Percentiles rank a stretch among this genome's conserved stretches.
Evolutionary conservation across 2,797 vertebrate genomes (phyloP).

Genomic region (Craterocephalus amniculus): DNA sequence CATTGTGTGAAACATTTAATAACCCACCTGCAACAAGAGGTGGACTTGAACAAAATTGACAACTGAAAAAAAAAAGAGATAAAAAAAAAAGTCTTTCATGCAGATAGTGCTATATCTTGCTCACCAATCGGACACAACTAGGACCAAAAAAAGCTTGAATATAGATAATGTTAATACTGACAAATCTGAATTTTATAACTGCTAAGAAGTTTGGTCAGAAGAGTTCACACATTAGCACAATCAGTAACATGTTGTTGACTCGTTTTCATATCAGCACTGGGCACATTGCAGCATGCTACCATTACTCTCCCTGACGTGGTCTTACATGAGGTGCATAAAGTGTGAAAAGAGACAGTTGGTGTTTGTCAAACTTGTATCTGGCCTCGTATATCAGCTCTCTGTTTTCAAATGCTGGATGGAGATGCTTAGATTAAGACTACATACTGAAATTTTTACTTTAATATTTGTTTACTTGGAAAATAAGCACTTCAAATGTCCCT

Average conservation of each 20-base stretch:
- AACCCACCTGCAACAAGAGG: conserved; percentile 91
- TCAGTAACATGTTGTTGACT: conserved; percentile 84
- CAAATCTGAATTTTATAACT: conserved; percentile 88
- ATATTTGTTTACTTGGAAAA: conserved; percentile 52
- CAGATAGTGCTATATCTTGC: conserved; percentile 91
- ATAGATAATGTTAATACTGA: conserved; percentile 88
- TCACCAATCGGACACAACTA: conserved; percentile 89
- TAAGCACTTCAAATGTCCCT: conserved; percentile 44
- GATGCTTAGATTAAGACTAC: conserved; percentile 56
- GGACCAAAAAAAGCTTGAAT: conserved; percentile 89
- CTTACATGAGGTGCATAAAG: conserved; percentile 73
- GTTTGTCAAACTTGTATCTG: conserved; percentile 63
- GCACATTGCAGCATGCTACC: conserved; percentile 84
- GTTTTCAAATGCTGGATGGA: conserved; percentile 67
- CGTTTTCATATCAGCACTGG: conserved; percentile 88
- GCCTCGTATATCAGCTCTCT: conserved; percentile 75
- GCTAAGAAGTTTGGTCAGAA: conserved; percentile 90
- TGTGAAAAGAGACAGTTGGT: conserved; percentile 72
- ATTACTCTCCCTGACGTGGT: conserved; percentile 69
- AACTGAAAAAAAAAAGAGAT: conserved; percentile 76
- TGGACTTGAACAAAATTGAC: conserved; percentile 83
- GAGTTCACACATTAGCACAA: conserved; percentile 92
- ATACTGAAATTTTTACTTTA: conserved; percentile 41
- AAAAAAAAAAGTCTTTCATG: conserved; percentile 90
- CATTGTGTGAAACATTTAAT: conserved; percentile 95